Evolutionary conservation across 2,888 invertebrate species (phyloP), one percentile per base, ranked within the genome.

Genomic region (Troglohyphantes excavatus): DNA sequence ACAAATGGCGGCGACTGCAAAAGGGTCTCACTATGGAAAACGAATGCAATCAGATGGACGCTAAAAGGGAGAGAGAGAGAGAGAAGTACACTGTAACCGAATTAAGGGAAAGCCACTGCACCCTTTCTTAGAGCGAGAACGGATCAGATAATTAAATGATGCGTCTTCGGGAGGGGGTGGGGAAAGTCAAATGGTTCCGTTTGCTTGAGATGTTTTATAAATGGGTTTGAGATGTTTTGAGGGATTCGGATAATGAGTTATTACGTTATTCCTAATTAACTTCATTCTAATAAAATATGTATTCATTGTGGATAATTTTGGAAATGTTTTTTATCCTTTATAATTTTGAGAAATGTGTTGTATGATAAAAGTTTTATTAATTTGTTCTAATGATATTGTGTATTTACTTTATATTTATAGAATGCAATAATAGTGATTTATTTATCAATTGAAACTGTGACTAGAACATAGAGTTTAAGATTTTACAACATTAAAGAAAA

Each of bases 1-100:
- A 83, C 73, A 65, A 72, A 83, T 39, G 72, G 73, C 27, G 19
- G 21, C 11, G 70, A 61, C 61, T 61, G 61, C 7, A 81, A 26
- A 46, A 11, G 46, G 70, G 72, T 21, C 70, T 23, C 70, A 68
- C 70, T 26, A 23, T 26, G 59, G 72, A 19, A 26, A 33, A 43
- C 63, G 33, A 29, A 73, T 73, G 73, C 73, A 83, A 83, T 83
- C 83, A 83, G 83, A 19, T 46, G 61, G 82, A 72, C 70, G 61
- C 63, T 46, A 65, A 59, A 61, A 82, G 43, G 68, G n/a, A 43
- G 9, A 63, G 72, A 19, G 72, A 5, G 76, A 33, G 43, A 33
- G 59, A 19, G 59, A 19, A 67, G 53, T 26, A 33, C 13, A 33
- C 19, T 73, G 72, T 83, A 83, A 83, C 83, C 73, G 73, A 83